A percentile compares a stretch with the other conserved stretches of the same genome.
These are phyloP conservation scores for Daubentonia madagascariensis DNA, from an alignment of 2,113 vertebrate species.

Conservation along the genomic window DNA sequence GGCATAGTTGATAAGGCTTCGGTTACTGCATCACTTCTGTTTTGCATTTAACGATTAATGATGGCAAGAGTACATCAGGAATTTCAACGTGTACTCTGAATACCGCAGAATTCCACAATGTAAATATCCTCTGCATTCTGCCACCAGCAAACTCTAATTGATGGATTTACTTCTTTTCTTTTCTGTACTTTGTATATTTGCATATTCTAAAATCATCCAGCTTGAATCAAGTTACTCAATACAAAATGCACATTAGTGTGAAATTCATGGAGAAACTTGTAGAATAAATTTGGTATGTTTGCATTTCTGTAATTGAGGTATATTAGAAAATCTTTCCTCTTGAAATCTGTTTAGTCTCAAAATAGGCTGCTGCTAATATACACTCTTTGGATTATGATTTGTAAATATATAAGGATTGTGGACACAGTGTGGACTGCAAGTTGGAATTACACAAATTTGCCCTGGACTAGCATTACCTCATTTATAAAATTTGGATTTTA, in stretches of 20 bases:
- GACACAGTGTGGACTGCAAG: not conserved
- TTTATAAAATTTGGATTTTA: not conserved
- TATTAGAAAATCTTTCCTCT: constrained; percentile 39
- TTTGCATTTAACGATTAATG: constrained; percentile 84
- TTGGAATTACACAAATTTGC: constrained; percentile 18
- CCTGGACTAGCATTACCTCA: not conserved
- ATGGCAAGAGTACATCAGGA: constrained; percentile 77
- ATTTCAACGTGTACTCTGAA: constrained; percentile 75
- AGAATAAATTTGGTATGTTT: constrained; percentile 56
- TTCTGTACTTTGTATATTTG: constrained; percentile 17
- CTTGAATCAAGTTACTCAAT: constrained; percentile 15
- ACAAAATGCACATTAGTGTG: constrained; percentile 14
- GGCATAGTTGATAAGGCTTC: constrained; percentile 86
- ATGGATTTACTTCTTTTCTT: constrained; percentile 37
- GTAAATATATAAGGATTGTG: constrained; percentile 34
- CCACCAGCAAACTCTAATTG: constrained; percentile 72
- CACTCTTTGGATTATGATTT: constrained; percentile 11
- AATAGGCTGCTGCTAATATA: not conserved
- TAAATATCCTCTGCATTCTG: constrained; percentile 55
- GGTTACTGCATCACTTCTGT: constrained; percentile 78
- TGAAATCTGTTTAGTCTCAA: constrained; percentile 58
- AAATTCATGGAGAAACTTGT: constrained; percentile 39
- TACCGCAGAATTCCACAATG: constrained; percentile 21
- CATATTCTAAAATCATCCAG: constrained; percentile 40
- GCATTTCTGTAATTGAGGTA: constrained; percentile 37